Evolutionary conservation across 2,888 invertebrate genomes (phyloP), one percentile per base, ranked within the genome.

Genomic region (Perithous albicinctus): DNA sequence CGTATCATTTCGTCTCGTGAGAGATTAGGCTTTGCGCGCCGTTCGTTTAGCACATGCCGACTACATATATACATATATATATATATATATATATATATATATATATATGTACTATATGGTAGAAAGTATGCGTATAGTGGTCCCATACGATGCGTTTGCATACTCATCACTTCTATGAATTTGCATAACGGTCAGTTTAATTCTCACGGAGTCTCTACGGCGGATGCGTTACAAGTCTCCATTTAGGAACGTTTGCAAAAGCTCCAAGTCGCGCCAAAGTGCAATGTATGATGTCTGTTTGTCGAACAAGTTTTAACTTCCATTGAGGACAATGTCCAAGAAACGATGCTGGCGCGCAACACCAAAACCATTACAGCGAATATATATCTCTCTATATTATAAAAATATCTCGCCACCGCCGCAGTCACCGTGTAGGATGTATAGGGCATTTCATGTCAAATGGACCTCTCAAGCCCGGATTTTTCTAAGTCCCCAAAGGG

Each of bases 1-100:
- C 86, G 87, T 89, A 88, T 89, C 88, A 89, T 89, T 89, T 89
- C 84, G 87, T 89, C 87, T 86, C 80, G 83, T 75, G 86, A 84
- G 88, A 88, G 88, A 88, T 89, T 89, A 87, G 89, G 85, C 86
- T 85, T 86, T 82, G 84, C 77, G 84, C 72, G 54, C 72, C 41
- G 26, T 82, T 82, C 75, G 26, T 72, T 59, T 59, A 59, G 26
- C 70, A 67, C 35, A 75, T 46, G 15, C 48, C 23, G 74, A 66
- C 69, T 26, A 18, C n/a, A n/a, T n/a, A n/a, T n/a, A n/a, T n/a
- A n/a, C n/a, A n/a, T n/a, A n/a, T n/a, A n/a, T n/a, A n/a, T n/a
- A n/a, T n/a, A n/a, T n/a, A n/a, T n/a, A n/a, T n/a, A n/a, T n/a
- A n/a, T n/a, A n/a, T n/a, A n/a, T n/a, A n/a, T n/a, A n/a, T n/a